These are phyloP conservation scores for Prietella phreatophila DNA, from an alignment of 2,113 vertebrate species.

Conservation along the genomic window DNA sequence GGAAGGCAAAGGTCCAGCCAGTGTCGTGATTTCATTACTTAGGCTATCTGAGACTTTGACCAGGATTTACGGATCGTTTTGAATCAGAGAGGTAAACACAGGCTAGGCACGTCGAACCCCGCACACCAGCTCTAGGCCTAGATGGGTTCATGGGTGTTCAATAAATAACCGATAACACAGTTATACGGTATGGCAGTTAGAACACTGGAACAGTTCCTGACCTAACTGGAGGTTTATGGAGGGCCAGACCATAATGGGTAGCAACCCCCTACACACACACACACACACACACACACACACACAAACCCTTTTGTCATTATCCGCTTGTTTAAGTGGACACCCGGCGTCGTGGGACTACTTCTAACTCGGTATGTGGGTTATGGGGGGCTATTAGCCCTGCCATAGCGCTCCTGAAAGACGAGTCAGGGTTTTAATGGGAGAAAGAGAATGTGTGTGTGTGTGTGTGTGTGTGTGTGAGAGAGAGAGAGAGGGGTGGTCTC, in stretches of 20 bases:
- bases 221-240: conserved; percentile 4
- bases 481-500: conserved; percentile 12
- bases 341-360: conserved; percentile 54
- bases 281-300: conserved; percentile 40
- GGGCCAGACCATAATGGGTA: conserved; percentile 17
- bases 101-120: background rate
- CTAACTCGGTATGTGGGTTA: conserved; percentile 59
- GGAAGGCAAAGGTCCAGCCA: background rate
- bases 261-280: conserved; percentile 22
- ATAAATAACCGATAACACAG: background rate
- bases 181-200: background rate
- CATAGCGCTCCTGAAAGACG: conserved; percentile 52
- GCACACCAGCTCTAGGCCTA: background rate
- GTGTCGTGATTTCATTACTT: background rate
- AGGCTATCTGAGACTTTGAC: background rate
- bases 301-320: conserved; percentile 48
- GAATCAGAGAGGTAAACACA: background rate
- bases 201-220: background rate
- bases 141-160: too few relatives aligned
- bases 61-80: background rate
- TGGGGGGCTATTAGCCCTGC: conserved; percentile 57
- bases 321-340: conserved; percentile 59
- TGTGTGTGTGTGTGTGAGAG: conserved; percentile 17
- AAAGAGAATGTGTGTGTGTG: background rate
- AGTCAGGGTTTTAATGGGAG: conserved; percentile 61